Conservation (phyloP, 2,113 vertebrate species). For the Noturus placidus region DNA sequence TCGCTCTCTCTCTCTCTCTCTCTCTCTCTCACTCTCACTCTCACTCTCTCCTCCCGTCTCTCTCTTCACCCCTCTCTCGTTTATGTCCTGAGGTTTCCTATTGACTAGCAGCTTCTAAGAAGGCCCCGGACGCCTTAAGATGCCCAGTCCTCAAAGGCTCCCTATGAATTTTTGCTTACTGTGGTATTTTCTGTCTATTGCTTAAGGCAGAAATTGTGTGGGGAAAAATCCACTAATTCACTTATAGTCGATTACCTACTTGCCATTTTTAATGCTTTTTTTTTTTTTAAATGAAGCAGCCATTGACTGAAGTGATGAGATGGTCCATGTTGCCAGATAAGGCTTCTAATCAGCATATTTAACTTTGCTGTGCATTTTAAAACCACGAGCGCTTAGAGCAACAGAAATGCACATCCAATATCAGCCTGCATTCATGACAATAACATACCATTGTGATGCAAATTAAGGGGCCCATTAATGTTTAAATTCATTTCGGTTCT, state of each 20-base stretch:
- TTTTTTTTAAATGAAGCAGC: slow-evolving; percentile 50
- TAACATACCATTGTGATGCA: slow-evolving; percentile 77
- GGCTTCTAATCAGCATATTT: slow-evolving; percentile 73
- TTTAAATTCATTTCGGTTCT: slow-evolving; percentile 76
- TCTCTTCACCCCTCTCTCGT: slow-evolving; percentile 64
- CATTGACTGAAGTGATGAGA: slow-evolving; percentile 54
- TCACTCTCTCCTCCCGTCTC: slow-evolving; percentile 64
- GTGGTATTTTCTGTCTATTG: slow-evolving; percentile 44
- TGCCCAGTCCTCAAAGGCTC: slow-evolving; percentile 50
- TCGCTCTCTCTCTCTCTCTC: slow-evolving; percentile 63
- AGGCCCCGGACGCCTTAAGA: slow-evolving; percentile 47
- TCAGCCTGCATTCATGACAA: slow-evolving; percentile 69
- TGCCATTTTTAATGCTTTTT: slow-evolving; percentile 42
- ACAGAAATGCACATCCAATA: slow-evolving; percentile 75
- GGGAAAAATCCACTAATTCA: slow-evolving; percentile 48
- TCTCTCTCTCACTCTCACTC: slow-evolving; percentile 62
- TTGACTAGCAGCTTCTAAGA: slow-evolving; percentile 57
- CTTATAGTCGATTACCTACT: slow-evolving; percentile 56
- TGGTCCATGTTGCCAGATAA: slow-evolving; percentile 65
- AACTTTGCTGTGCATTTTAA: slow-evolving; percentile 60
- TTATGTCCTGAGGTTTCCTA: slow-evolving; percentile 57
- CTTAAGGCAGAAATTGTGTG: slow-evolving; percentile 44
- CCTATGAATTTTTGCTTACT: slow-evolving; percentile 54
- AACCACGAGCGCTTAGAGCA: slow-evolving; percentile 51
- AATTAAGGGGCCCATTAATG: slow-evolving; percentile 80